Base-by-base conservation (phyloP, 2,888 invertebrate genomes). In the Sabellastarte sp. region DNA sequence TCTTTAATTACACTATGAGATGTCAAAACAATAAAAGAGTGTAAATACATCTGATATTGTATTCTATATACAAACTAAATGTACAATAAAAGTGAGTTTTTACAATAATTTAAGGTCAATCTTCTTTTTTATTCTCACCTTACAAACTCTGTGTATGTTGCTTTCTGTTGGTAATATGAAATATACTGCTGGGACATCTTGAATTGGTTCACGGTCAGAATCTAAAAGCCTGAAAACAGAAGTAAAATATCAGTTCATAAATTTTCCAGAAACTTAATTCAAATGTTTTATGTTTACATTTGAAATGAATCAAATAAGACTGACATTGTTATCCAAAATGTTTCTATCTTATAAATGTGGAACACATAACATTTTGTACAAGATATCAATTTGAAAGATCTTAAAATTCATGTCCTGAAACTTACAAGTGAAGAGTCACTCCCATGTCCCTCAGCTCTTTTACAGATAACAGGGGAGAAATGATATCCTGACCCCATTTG, bases 141-240 rank as follows among this genome's bases (percentile, higher is more conserved):
- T 93, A 69, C 92, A 91, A 70, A 99, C 95, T 71, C 96, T 88
- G 57, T 91, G 92, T 52, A 99, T 88, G 85, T 99, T 99, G 82
- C 98, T 97, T 79, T 96, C 94, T 15, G 92, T 91, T 2, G 99
- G 97, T 71, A 93, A 89, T 84, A 98, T 95, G 84, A 99, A 98
- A 84, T 99, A 99, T 50, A 99, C 91, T 0, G 96, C 97, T 57
- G 99, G 98, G 1, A 98, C 98, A 86, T 99, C 99, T 3, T 97
- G 96, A 77, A 99, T 95, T n/a, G 86, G 78, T 68, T 88, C 88
- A 57, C 88, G 77, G 62, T 86, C 86, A 5, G 85, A 82, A 70
- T 86, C 84, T 28, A 85, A 70, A 57, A 78, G 63, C 30, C 84
- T 84, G 60, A 52, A 57, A 61, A 32, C 24, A n/a, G 56, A 31